These are phyloP conservation scores for Habroteleia sp. DNA, from an alignment of 2,888 invertebrate genomes.

Conservation along the genomic window DNA sequence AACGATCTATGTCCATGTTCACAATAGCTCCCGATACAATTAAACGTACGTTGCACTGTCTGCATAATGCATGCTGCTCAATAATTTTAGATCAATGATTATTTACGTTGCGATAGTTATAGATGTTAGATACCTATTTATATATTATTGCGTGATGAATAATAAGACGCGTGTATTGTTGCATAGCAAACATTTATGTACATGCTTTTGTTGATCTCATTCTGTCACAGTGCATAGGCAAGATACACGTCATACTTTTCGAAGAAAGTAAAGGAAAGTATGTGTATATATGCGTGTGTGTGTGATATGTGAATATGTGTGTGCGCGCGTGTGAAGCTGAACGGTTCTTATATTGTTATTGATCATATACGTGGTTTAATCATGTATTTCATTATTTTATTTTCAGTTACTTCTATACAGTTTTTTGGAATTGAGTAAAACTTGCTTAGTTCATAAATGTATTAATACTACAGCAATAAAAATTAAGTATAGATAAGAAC, in stretches of 20 bases:
- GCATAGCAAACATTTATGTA: constrained; percentile 57
- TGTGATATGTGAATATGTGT: too few species aligned
- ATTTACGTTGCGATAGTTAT: constrained; percentile 62
- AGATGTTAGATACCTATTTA: constrained; percentile 62
- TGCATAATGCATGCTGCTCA: constrained; percentile 61
- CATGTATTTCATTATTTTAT: constrained; percentile 59
- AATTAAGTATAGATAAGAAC: too few species aligned
- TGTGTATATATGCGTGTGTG: too few species aligned
- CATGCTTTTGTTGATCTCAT: constrained; percentile 73
- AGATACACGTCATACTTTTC: constrained; percentile 78
- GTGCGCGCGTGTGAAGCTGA: too few species aligned
- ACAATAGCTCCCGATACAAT: constrained; percentile 60
- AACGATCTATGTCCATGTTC: constrained; percentile 62
- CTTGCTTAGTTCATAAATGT: too few species aligned
- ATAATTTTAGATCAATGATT: constrained; percentile 64
- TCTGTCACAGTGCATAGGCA: constrained; percentile 75
- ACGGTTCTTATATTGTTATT: constrained; percentile 66
- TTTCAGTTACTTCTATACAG: constrained; percentile 9
- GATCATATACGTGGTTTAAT: constrained; percentile 65
- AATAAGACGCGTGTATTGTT: constrained; percentile 59
- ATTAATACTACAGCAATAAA: too few species aligned
- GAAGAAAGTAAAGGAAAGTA: constrained; percentile 77
- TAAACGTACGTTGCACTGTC: constrained; percentile 59
- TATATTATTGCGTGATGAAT: constrained; percentile 61
- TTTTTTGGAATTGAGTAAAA: background rate